Percentiles rank a stretch among this genome's conserved stretches.
These are phyloP conservation scores for Trichonephila clavata DNA, from an alignment of 1,140 invertebrate genomes.

Conservation along the genomic window DNA sequence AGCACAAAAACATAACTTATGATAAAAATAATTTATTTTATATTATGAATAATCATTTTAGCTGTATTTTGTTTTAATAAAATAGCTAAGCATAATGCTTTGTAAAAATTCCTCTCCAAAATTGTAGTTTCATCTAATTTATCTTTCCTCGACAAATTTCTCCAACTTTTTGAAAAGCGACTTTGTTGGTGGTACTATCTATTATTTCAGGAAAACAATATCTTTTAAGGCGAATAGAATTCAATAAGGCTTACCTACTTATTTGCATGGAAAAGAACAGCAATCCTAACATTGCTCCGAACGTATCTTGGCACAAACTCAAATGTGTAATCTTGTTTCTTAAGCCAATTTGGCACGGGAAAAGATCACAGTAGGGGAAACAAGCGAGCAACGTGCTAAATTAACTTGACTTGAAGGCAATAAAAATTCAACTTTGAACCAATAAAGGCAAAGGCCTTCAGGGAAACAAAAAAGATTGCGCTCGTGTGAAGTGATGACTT, in stretches of 20 bases:
- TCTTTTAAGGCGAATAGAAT: conserved; percentile 18
- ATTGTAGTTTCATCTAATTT: too few species aligned
- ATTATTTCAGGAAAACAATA: background rate
- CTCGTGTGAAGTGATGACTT: conserved; percentile 59
- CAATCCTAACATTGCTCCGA: background rate
- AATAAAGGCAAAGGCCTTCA: background rate
- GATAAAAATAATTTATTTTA: too few species aligned
- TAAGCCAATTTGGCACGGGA: conserved; percentile 43
- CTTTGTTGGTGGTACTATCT: too few species aligned
- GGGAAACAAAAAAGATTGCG: conserved; percentile 63
- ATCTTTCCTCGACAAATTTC: too few species aligned
- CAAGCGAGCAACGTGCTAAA: conserved; percentile 48
- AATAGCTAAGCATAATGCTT: too few species aligned
- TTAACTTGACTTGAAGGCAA: conserved; percentile 57
- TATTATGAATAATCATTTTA: too few species aligned
- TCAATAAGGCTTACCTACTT: conserved; percentile 34
- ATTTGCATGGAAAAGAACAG: conserved; percentile 43
- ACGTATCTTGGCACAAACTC: conserved; percentile 35
- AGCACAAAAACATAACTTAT: too few species aligned
- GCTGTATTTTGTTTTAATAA: too few species aligned
- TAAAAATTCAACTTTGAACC: conserved; percentile 58
- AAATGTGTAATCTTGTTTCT: conserved; percentile 52
- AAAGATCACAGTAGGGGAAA: conserved; percentile 30
- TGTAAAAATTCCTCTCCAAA: too few species aligned
- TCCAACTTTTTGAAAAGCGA: too few species aligned